These are phyloP conservation scores for Bergia puertoricense DNA, from an alignment of 92 coral and sea anemone species.

Conservation along the genomic window DNA sequence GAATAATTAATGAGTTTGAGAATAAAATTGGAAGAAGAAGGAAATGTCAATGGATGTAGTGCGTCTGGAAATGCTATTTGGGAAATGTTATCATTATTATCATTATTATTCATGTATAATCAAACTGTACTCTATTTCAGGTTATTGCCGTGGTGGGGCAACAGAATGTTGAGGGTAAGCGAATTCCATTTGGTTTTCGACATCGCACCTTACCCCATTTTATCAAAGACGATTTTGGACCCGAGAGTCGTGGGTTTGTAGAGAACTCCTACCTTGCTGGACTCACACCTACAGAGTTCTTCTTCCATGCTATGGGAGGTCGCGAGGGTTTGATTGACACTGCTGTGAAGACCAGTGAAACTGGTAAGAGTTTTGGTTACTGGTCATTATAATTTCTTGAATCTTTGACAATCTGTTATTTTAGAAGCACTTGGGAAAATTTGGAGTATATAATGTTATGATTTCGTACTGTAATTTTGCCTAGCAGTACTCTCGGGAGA, in stretches of 20 bases:
- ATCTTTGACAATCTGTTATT: too few relatives aligned
- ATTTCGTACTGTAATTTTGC: too few relatives aligned
- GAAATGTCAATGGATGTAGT: too few relatives aligned
- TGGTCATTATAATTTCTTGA: too few relatives aligned
- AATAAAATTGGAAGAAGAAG: too few relatives aligned
- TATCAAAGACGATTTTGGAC: conserved; percentile 99
- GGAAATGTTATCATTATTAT: too few relatives aligned
- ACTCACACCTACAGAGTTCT: conserved; percentile 98
- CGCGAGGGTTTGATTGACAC: conserved; percentile 99
- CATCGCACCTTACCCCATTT: conserved; percentile 99
- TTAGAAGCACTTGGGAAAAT: neutral
- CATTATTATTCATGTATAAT: too few relatives aligned
- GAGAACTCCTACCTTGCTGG: conserved; percentile 99
- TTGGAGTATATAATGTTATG: neutral
- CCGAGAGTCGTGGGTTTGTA: conserved; percentile 99
- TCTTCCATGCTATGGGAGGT: conserved; percentile 99
- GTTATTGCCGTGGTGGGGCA: conserved; percentile 99
- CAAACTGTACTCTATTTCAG: conserved; percentile 39
- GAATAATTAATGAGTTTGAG: too few relatives aligned
- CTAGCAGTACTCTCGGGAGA: neutral
- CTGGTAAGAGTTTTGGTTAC: conserved; percentile 62
- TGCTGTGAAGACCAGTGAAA: conserved; percentile 99
- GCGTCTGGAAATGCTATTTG: too few relatives aligned
- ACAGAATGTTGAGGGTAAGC: conserved; percentile 99
- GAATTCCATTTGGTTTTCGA: conserved; percentile 99